Evolutionary conservation across 2,797 vertebrate species (phyloP).

Genomic region (Hydrolagus colliei): DNA sequence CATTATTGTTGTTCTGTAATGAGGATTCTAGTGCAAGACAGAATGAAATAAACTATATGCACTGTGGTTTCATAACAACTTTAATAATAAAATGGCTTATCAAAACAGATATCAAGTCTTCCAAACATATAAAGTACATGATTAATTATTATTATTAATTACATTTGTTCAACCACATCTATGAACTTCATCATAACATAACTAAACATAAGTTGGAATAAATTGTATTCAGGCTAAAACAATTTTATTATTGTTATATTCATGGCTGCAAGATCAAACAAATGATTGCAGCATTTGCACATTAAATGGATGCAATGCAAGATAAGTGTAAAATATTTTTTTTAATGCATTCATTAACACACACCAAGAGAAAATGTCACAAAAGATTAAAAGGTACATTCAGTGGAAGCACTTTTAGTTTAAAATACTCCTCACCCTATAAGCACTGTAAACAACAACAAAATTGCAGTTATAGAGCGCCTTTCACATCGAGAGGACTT

Average conservation of each 20-base stretch:
- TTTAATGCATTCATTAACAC: no score
- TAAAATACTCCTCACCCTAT: no score
- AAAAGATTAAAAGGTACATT: no score
- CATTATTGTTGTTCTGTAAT: constrained; percentile 10
- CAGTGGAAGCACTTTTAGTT: no score
- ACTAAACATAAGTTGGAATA: background rate
- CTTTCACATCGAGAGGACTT: no score
- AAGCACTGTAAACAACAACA: no score
- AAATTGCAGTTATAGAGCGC: no score
- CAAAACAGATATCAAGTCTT: background rate
- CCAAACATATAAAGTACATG: background rate
- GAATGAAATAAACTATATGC: background rate
- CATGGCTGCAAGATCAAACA: background rate
- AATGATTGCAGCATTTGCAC: background rate
- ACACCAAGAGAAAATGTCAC: no score
- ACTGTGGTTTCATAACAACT: constrained; percentile 5
- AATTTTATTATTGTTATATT: background rate
- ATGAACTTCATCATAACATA: background rate
- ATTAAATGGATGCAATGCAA: background rate
- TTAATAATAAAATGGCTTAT: background rate
- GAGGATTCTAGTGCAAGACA: background rate
- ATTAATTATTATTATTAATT: background rate
- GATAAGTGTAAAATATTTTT: no score
- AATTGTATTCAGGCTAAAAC: background rate
- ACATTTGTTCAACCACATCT: constrained; percentile 1